These are phyloP conservation scores for Loris lydekkerianus DNA, from an alignment of 2,797 vertebrate species.

Conservation along the genomic window DNA sequence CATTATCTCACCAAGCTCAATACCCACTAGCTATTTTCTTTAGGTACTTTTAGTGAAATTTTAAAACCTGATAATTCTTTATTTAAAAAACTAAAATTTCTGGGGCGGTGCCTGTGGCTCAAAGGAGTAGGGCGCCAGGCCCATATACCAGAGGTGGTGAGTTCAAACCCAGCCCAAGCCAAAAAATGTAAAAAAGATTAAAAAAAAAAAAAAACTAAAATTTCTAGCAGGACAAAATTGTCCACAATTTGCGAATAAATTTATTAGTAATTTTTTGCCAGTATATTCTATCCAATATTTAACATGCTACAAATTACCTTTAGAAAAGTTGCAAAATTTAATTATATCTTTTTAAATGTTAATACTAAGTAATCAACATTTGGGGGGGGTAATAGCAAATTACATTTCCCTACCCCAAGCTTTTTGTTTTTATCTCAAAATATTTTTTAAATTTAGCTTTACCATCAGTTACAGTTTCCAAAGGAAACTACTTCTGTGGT, in stretches of 20 bases:
- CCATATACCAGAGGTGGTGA: too few species aligned
- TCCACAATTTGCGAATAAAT: not conserved
- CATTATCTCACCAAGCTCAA: conserved; percentile 44
- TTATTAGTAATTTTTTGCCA: conserved; percentile 21
- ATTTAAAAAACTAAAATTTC: conserved; percentile 33
- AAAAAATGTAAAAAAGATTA: too few species aligned
- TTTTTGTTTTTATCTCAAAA: conserved; percentile 78
- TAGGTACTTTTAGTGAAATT: conserved; percentile 35
- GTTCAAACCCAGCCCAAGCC: too few species aligned
- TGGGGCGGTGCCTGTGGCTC: not conserved
- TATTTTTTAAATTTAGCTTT: conserved; percentile 73
- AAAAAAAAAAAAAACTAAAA: not conserved
- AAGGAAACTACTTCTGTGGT: conserved; percentile 77
- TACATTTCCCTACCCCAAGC: conserved; percentile 64
- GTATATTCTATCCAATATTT: not conserved
- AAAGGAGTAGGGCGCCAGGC: too few species aligned
- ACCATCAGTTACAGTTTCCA: conserved; percentile 75
- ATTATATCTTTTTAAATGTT: conserved; percentile 61
- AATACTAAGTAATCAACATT: conserved; percentile 63
- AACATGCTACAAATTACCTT: conserved; percentile 37
- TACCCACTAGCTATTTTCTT: conserved; percentile 52
- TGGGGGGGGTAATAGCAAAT: conserved; percentile 58
- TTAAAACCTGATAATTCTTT: conserved; percentile 28
- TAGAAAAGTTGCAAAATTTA: conserved; percentile 51
- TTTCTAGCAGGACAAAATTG: conserved; percentile 33